Base-by-base conservation (phyloP, 2,113 vertebrate species). In the Otolemur garnettii region DNA sequence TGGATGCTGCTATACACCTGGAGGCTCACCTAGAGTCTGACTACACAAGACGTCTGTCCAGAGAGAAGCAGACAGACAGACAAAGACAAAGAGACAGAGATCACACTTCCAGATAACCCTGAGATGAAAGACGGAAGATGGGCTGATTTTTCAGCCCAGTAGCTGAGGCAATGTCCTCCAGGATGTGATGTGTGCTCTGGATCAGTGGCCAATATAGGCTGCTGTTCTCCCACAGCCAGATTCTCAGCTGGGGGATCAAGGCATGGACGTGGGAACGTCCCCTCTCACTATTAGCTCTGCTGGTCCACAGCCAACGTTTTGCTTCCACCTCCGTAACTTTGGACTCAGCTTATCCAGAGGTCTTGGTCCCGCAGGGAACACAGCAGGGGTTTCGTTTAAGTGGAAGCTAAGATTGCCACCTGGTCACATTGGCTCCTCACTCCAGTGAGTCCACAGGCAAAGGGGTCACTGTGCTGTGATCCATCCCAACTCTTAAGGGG, bases 261-360 rank as follows among this genome's bases (percentile, higher is more conserved):
- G 45, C 12, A 2, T 33, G 10, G 64, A 11, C 24, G 28, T 0
- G 0, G 8, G 50, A 28, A 28, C 13, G 15, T 14, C 15, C 35
- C 42, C n/a, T 72, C 42, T 55, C 83, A 30, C 28, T 38, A 4
- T 17, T 33, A 50, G 45, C 62, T 42, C 68, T n/a, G 28, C 38
- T 38, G 5, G 18, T 21, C 15, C 53, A 59, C 1, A 22, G 22
- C 28, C 57, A 28, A 30, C 24, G 7, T 57, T 35, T 26, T 57
- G 74, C 33, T 77, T 78, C 80, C 33, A n/a, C 33, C 78, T 57
- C 68, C n/a, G 55, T 8, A 2, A 68, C 5, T 42, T 15, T 30
- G 55, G 30, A 26, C 13, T 35, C 72, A 45, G 55, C 13, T 26
- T 1, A 6, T 50, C 64, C 15, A 15, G 26, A 69, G 35, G 14